phyloP scores from a whole-genome alignment of 2,797 vertebrate species.

The Phoeniculus purpureus region DNA sequence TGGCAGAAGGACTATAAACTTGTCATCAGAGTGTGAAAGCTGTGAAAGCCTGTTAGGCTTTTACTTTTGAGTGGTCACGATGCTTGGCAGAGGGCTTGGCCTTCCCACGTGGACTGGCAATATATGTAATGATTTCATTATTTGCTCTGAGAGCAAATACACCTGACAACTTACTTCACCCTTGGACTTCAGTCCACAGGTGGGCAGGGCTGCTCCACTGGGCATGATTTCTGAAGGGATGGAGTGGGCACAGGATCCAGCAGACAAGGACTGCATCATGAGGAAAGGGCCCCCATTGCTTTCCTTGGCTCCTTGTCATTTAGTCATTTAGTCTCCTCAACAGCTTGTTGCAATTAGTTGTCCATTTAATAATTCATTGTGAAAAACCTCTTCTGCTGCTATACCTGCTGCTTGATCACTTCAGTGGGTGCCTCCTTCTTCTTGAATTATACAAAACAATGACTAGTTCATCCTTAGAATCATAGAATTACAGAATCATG shows the following conservation, averaged over 20 bases:
- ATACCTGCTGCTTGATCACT: not conserved
- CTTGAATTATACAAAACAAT: not conserved
- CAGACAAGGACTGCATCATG: not conserved
- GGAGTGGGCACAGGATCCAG: not conserved
- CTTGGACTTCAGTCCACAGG: no score
- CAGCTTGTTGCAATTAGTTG: not conserved
- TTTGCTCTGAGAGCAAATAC: no score
- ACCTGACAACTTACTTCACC: no score
- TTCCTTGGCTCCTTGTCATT: not conserved
- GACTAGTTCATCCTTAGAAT: not conserved
- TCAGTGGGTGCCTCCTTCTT: not conserved
- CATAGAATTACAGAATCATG: no score
- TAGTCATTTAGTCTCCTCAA: not conserved
- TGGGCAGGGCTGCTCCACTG: no score
- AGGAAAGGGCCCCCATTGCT: not conserved
- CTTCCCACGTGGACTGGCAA: not conserved
- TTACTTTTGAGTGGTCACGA: no score
- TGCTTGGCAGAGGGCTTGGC: no score
- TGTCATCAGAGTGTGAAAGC: no score
- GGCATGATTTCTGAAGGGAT: not conserved
- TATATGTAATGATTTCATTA: not conserved
- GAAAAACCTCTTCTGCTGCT: not conserved
- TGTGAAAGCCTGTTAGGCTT: accelerated
- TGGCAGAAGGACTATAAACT: no score
- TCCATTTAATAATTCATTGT: not conserved